Base-by-base conservation (phyloP, 2,113 vertebrate species). In the Paradisaea rubra region DNA sequence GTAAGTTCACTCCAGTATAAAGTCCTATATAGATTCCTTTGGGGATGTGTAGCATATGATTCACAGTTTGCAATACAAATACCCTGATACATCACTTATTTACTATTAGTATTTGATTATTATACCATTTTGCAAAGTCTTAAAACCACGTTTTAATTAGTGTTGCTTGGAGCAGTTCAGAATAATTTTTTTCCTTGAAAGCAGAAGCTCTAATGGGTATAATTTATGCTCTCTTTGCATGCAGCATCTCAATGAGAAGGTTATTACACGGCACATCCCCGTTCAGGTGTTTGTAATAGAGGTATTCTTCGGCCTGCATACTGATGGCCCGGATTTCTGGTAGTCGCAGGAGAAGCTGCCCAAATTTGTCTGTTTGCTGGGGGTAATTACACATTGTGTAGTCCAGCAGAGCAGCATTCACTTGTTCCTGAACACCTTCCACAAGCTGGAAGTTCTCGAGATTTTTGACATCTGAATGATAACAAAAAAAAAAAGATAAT, bases 211-310 rank as follows among this genome's bases (percentile, higher is more conserved):
- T 93, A 47, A 54, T 72, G 86, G 86, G 80, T 74, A 83, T 73
- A 66, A 81, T 94, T 98, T 98, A 99, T 68, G 99, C 99, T 90
- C 99, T 98, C 95, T 99, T 99, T 63, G 99, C 99, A 68, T 99
- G 99, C 97, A 99, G 98, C 99, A 99, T 99, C 96, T 99, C 99
- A 59, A 99, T 99, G 96, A 99, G 99, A 83, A 99, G 99, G 97
- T 99, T 99, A 94, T 99, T 99, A 96, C 99, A 99, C 2, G 99
- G 99, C 88, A 99, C 99, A n/a, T 99, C 99, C 44, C 99, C 99
- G 0, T 99, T 99, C 97, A 99, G 99, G 97, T 99, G 99, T 97
- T 99, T 99, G 97, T 99, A 99, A 95, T 99, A 99, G 87, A 99
- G 98, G 97, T 99, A 99, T 96, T 99, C 99, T 97, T 99, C 99